These are phyloP conservation scores for Argyrosomus japonicus DNA, from an alignment of 2,113 vertebrate species.

Conservation along the genomic window DNA sequence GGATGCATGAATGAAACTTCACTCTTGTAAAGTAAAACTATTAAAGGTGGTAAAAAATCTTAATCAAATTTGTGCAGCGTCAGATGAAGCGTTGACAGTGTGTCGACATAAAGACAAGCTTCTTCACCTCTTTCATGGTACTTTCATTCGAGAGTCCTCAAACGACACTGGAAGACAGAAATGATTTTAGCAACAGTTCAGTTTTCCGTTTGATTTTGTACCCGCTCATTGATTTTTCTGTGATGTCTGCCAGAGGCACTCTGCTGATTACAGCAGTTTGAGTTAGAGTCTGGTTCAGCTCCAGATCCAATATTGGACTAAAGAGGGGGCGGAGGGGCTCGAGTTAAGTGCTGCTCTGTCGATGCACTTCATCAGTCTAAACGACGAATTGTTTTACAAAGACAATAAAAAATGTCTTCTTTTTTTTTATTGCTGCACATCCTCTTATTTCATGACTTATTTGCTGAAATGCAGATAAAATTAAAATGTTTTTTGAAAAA, in stretches of 20 bases:
- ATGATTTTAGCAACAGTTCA: constrained; percentile 13
- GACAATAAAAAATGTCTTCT: constrained; percentile 34
- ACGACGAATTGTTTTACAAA: constrained; percentile 7
- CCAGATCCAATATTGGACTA: constrained; percentile 34
- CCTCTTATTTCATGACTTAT: constrained; percentile 13
- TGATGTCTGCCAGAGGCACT: constrained; percentile 33
- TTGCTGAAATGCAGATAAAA: constrained; percentile 18
- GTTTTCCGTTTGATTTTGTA: constrained; percentile 23
- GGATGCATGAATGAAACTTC: not conserved
- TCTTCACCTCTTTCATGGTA: not conserved
- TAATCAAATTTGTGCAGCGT: not conserved
- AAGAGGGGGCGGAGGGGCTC: not conserved
- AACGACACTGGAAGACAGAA: not conserved
- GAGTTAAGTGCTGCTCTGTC: constrained; percentile 41
- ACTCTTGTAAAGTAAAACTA: too few relatives aligned
- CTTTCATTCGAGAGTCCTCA: not conserved
- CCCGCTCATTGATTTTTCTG: constrained; percentile 35
- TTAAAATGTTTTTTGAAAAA: too few relatives aligned
- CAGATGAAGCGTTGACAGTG: not conserved
- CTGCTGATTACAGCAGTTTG: constrained; percentile 53
- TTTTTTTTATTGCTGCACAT: constrained; percentile 6
- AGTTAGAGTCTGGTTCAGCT: constrained; percentile 30
- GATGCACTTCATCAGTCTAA: constrained; percentile 35
- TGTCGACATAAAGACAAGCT: not conserved
- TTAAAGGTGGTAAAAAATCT: not conserved